Conservation (phyloP, 2,797 vertebrate genomes). For the Podargus strigoides region DNA sequence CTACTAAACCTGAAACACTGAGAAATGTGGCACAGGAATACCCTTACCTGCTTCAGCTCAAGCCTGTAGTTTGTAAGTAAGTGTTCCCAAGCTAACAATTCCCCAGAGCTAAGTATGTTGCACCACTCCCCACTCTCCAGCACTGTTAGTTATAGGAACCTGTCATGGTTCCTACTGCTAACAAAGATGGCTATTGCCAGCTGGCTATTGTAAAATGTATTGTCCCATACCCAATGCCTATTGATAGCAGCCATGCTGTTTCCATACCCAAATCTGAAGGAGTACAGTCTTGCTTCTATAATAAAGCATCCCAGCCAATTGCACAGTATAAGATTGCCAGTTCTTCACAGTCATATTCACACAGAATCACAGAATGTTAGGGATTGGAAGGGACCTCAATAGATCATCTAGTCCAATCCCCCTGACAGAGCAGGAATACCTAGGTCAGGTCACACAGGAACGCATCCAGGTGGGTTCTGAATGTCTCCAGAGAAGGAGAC, state of each 20-base stretch:
- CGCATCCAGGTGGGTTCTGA: too few relatives aligned
- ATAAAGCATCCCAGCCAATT: neutral
- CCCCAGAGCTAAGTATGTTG: neutral
- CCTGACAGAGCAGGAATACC: too few relatives aligned
- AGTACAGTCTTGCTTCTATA: neutral
- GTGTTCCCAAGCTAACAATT: neutral
- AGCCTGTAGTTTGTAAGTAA: neutral
- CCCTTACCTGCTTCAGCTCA: neutral
- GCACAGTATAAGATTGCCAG: neutral
- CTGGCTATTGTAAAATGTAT: neutral
- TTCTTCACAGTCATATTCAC: neutral
- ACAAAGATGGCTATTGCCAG: neutral
- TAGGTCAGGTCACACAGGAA: too few relatives aligned
- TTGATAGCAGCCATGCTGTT: neutral
- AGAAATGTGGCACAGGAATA: neutral
- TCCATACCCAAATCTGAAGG: neutral
- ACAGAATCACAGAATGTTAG: too few relatives aligned
- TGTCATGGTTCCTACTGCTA: neutral
- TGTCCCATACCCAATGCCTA: neutral
- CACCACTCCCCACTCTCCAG: neutral
- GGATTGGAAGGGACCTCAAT: too few relatives aligned
- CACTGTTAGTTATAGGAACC: neutral
- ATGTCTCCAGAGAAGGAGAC: too few relatives aligned
- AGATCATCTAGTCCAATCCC: too few relatives aligned
- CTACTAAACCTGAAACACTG: neutral